Conservation (phyloP, 2,797 vertebrate genomes). For the Malacoraja senta region DNA sequence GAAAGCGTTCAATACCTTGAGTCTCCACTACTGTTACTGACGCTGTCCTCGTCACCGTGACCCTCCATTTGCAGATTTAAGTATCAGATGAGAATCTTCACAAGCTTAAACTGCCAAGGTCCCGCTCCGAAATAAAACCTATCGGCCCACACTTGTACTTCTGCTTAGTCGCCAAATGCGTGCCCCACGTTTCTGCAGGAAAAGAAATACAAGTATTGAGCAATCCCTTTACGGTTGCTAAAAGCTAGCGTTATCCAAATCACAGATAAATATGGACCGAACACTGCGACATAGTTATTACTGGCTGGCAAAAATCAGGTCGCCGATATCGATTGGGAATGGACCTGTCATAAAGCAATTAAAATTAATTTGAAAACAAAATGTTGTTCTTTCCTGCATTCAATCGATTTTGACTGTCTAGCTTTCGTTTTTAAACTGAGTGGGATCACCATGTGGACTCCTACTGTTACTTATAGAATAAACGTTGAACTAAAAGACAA, state of each 20-base stretch:
- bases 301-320: neutral
- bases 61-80: conserved; percentile 72
- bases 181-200: neutral
- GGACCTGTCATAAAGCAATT: neutral
- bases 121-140: conserved; percentile 12
- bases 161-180: conserved; percentile 3
- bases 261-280: neutral
- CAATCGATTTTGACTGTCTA: neutral
- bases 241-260: neutral
- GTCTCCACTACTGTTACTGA: conserved; percentile 89
- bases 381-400: neutral
- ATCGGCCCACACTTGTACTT: neutral
- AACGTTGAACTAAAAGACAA: conserved; percentile 1
- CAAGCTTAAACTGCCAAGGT: conserved; percentile 13
- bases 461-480: neutral
- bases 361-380: neutral
- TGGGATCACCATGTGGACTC: conserved; percentile 3
- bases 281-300: neutral
- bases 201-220: conserved; percentile 1
- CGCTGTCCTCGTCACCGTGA: conserved; percentile 89
- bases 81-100: conserved; percentile 30
- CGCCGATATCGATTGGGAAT: neutral
- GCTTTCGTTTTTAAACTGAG: conserved; percentile 1
- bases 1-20: conserved; percentile 71
- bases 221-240: neutral